Conservation (phyloP, 2,113 vertebrate species). For the Pampusana beccarii region DNA sequence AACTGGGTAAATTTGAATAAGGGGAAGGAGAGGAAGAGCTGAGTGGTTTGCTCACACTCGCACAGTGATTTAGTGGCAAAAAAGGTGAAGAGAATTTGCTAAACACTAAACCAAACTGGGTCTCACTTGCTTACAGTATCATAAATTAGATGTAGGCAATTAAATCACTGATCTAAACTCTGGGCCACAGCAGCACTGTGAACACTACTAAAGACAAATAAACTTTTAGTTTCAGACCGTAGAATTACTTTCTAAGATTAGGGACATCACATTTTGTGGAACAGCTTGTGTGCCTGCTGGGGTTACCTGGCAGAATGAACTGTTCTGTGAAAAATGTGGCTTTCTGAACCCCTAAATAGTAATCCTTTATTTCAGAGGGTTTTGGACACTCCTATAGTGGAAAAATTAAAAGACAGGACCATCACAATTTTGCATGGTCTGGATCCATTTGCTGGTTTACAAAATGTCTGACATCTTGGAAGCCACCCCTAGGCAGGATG, state of each 20-base stretch:
- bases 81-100: not conserved
- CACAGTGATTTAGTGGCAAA: slow-evolving; percentile 27
- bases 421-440: slow-evolving; percentile 10
- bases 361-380: slow-evolving; percentile 35
- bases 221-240: not conserved
- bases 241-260: not conserved
- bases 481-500: not conserved
- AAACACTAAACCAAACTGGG: not conserved
- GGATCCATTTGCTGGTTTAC: not conserved
- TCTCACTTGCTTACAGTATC: not conserved
- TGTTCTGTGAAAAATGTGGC: not conserved
- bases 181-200: not conserved
- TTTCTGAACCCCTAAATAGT: slow-evolving; percentile 41
- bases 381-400: slow-evolving; percentile 20
- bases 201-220: not conserved
- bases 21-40: slow-evolving; percentile 17
- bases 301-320: slow-evolving; percentile 14
- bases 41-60: not conserved
- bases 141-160: not conserved
- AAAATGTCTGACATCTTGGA: not conserved
- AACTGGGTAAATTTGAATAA: slow-evolving; percentile 35
- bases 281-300: not conserved
- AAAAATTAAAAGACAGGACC: slow-evolving; percentile 27
- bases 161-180: not conserved
- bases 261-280: not conserved